Percentiles rank a stretch among this genome's conserved stretches.
Conservation (phyloP, 2,888 invertebrate species). For the Rhagophthalmus giganteus region DNA sequence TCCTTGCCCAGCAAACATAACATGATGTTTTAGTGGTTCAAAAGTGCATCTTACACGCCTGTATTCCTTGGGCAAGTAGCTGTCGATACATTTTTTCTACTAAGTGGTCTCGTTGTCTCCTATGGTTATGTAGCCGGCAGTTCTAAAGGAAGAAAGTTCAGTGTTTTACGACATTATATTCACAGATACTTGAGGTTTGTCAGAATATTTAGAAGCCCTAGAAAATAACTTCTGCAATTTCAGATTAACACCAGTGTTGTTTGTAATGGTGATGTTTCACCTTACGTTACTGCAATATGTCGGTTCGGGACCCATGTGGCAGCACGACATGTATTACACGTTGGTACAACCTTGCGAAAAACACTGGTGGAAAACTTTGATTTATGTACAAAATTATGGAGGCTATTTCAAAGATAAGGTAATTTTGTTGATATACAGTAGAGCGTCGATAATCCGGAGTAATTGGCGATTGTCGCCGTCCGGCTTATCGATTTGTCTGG, state of each 20-base stretch:
- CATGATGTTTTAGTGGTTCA: not conserved
- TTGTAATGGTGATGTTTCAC: slow-evolving; percentile 26
- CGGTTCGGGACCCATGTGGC: slow-evolving; percentile 28
- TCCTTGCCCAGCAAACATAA: not conserved
- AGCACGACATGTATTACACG: slow-evolving; percentile 7
- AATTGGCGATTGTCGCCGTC: too few relatives aligned
- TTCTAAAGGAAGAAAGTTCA: slow-evolving; percentile 1
- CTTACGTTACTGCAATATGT: slow-evolving; percentile 25
- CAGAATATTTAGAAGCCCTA: not conserved
- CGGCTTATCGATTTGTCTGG: not conserved
- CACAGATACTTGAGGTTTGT: slow-evolving; percentile 53
- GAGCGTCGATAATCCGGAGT: too few relatives aligned
- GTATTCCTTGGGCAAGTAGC: slow-evolving; percentile 45
- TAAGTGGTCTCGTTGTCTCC: slow-evolving; percentile 64
- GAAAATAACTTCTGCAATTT: too few relatives aligned
- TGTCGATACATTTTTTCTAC: slow-evolving; percentile 67
- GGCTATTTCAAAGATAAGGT: slow-evolving; percentile 11
- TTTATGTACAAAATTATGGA: slow-evolving; percentile 32
- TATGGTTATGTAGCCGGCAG: slow-evolving; percentile 39
- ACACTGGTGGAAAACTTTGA: slow-evolving; percentile 28
- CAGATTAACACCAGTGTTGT: slow-evolving; percentile 50
- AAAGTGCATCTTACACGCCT: not conserved
- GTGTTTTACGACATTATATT: slow-evolving; percentile 24
- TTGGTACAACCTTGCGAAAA: slow-evolving; percentile 23
- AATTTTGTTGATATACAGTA: not conserved